These are phyloP conservation scores for Gnathochromis pfefferi DNA, from an alignment of 2,113 vertebrate genomes.

Conservation along the genomic window DNA sequence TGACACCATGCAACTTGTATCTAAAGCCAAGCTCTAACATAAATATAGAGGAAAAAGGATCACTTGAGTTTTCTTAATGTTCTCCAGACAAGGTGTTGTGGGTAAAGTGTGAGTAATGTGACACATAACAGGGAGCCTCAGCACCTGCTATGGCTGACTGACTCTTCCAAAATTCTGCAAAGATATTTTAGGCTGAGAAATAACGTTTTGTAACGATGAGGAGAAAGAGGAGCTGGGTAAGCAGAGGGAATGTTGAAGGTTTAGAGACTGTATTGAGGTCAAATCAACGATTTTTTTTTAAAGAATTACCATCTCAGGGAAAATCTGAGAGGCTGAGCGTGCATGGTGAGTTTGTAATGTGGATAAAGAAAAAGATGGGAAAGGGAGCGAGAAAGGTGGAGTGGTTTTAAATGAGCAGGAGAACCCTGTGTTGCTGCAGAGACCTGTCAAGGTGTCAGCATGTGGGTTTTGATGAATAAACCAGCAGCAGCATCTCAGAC, in stretches of 20 bases:
- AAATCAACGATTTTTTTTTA: not conserved
- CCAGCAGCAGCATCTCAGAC: constrained; percentile 24
- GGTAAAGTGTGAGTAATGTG: constrained; percentile 1
- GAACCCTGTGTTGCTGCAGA: not conserved
- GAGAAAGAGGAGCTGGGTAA: not conserved
- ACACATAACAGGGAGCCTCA: not conserved
- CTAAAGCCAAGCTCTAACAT: not conserved
- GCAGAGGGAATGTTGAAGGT: not conserved
- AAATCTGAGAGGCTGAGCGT: not conserved
- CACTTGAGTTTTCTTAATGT: not conserved
- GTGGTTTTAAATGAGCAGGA: not conserved
- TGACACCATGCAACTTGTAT: not conserved
- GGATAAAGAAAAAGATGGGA: not conserved
- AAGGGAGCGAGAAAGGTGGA: not conserved
- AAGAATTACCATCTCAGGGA: not conserved
- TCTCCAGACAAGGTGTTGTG: not conserved
- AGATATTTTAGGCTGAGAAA: not conserved
- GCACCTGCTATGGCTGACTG: not conserved
- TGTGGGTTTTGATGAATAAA: constrained; percentile 44
- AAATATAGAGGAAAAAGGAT: not conserved
- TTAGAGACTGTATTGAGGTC: not conserved
- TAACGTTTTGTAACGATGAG: not conserved
- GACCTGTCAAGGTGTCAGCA: constrained; percentile 27
- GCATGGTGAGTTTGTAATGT: not conserved
- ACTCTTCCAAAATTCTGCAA: not conserved